These are phyloP conservation scores for Lithodes maja DNA, from an alignment of 2,888 invertebrate species.

Conservation along the genomic window DNA sequence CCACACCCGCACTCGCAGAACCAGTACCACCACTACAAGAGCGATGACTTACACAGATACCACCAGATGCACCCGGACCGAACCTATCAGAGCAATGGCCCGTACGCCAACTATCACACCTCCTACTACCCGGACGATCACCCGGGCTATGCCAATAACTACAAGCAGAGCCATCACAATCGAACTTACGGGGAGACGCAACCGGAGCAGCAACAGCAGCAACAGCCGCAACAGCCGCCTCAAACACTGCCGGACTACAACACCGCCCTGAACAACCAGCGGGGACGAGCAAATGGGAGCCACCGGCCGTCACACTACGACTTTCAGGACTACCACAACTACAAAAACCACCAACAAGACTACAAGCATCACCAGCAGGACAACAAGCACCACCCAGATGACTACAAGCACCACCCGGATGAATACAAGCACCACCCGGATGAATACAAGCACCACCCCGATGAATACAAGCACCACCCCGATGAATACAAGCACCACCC, in stretches of 20 bases:
- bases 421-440: background rate
- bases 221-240: background rate
- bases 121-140: constrained; percentile 40
- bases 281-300: constrained; percentile 34
- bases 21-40: constrained; percentile 63
- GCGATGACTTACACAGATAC: constrained; percentile 53
- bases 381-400: constrained; percentile 27
- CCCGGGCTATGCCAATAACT: constrained; percentile 46
- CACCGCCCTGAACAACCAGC: constrained; percentile 47
- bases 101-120: constrained; percentile 42
- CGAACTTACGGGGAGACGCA: constrained; percentile 37
- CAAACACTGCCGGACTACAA: constrained; percentile 46
- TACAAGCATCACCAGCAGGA: constrained; percentile 26
- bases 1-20: constrained; percentile 58
- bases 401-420: constrained; percentile 23
- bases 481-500: too few species aligned
- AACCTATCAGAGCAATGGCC: constrained; percentile 53
- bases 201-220: background rate
- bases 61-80: constrained; percentile 24
- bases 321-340: constrained; percentile 65
- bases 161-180: constrained; percentile 26
- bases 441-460: background rate
- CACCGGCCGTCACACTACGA: constrained; percentile 50
- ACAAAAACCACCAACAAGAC: constrained; percentile 53
- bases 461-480: background rate